A percentile compares a stretch with the other conserved stretches of the same genome.
Evolutionary conservation across 2,888 invertebrate genomes (phyloP).

Genomic region (Lasioglossum figueresi): DNA sequence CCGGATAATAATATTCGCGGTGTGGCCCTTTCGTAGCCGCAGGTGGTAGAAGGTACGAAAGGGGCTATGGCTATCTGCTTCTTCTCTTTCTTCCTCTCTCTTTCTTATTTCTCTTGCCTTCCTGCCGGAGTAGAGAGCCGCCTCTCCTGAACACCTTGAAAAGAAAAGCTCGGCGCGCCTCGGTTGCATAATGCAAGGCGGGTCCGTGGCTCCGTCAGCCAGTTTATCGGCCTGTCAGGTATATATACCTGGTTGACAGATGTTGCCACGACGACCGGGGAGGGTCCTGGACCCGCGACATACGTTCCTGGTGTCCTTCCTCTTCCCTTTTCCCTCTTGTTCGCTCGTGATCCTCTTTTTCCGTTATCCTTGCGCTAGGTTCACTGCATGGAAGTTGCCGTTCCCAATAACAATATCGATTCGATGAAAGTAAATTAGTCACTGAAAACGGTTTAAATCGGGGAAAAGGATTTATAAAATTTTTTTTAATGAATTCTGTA

Average conservation of each 20-base stretch:
- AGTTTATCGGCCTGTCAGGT: conserved; percentile 73
- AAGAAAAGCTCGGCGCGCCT: conserved; percentile 64
- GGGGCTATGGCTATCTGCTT: conserved; percentile 29
- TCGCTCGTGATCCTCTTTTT: neutral
- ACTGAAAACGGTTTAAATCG: neutral
- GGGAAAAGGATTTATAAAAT: too few relatives aligned
- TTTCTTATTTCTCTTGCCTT: conserved; percentile 16
- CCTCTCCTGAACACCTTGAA: conserved; percentile 53
- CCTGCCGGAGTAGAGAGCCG: conserved; percentile 13
- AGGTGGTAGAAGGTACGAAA: conserved; percentile 54
- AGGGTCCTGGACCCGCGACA: conserved; percentile 53
- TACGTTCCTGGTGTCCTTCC: conserved; percentile 41
- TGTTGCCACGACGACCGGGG: conserved; percentile 64
- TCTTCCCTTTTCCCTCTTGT: conserved; percentile 9
- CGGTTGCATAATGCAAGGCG: conserved; percentile 73
- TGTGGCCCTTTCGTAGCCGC: conserved; percentile 53
- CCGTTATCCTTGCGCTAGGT: neutral
- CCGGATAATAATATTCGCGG: conserved; percentile 65
- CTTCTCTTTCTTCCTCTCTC: neutral
- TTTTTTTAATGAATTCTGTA: too few relatives aligned
- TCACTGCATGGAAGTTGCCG: neutral
- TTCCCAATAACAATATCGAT: neutral
- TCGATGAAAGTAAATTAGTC: neutral
- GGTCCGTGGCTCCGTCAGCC: conserved; percentile 69
- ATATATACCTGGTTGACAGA: conserved; percentile 70